These are phyloP conservation scores for Notolepis coatsorum DNA, from an alignment of 2,797 vertebrate species.

Conservation along the genomic window DNA sequence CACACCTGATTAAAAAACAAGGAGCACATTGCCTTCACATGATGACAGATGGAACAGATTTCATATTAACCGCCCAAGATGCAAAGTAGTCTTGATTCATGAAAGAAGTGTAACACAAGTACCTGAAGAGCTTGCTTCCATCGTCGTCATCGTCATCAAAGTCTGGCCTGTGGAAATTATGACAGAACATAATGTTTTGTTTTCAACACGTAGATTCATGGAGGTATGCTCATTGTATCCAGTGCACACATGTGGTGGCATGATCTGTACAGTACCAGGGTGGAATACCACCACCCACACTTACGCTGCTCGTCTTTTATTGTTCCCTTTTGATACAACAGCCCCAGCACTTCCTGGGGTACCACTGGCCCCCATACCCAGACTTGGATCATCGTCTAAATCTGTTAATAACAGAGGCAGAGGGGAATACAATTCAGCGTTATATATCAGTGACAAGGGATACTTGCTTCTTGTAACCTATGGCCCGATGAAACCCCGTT, in stretches of 20 bases:
- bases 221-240: no score
- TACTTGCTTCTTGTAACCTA: no score
- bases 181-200: not conserved
- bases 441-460: no score
- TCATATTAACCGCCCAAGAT: not conserved
- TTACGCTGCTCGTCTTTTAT: slow-evolving; percentile 90
- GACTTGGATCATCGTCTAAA: slow-evolving; percentile 87
- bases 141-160: slow-evolving; percentile 93
- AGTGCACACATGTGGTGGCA: no score
- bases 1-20: slow-evolving; percentile 83
- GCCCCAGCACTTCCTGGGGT: slow-evolving; percentile 78
- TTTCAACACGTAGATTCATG: no score
- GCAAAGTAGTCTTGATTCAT: not conserved
- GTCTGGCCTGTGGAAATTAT: slow-evolving; percentile 83
- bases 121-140: slow-evolving; percentile 95
- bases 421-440: slow-evolving; percentile 5
- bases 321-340: slow-evolving; percentile 84
- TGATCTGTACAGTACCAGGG: no score
- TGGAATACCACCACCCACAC: slow-evolving; percentile 59
- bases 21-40: slow-evolving; percentile 2
- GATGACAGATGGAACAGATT: not conserved
- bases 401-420: slow-evolving; percentile 80
- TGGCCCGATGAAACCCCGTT: no score
- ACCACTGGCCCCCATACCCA: slow-evolving; percentile 84
- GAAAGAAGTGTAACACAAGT: not conserved